These are phyloP conservation scores for Aulostomus chinensis DNA, from an alignment of 2,797 vertebrate species.

Conservation along the genomic window DNA sequence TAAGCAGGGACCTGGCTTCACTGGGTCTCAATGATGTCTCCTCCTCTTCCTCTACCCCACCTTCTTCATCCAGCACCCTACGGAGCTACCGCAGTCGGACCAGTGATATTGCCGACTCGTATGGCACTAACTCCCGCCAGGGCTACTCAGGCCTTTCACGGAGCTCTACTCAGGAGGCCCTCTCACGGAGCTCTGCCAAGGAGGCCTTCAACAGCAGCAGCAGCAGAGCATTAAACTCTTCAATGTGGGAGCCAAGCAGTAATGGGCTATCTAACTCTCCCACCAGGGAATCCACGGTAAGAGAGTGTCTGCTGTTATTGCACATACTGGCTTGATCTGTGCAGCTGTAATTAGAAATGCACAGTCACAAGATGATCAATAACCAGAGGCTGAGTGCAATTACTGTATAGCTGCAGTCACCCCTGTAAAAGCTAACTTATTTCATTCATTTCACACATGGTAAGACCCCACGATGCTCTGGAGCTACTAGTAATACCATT, in stretches of 20 bases:
- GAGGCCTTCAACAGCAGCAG: conserved; percentile 75
- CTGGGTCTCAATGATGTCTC: conserved; percentile 80
- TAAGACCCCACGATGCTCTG: conserved; percentile 10
- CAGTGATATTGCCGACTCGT: conserved; percentile 76
- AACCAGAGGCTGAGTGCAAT: conserved; percentile 4
- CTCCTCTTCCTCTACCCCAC: conserved; percentile 64
- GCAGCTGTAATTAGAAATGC: conserved; percentile 12
- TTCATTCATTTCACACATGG: conserved; percentile 3
- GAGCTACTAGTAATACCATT: conserved; percentile 11
- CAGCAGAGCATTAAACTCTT: conserved; percentile 68
- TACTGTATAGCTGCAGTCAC: conserved; percentile 3
- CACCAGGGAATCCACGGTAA: conserved; percentile 79
- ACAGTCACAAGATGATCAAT: conserved; percentile 13
- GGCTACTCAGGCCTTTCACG: conserved; percentile 67
- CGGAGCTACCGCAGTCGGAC: conserved; percentile 84
- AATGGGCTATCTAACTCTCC: conserved; percentile 61
- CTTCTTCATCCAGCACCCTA: conserved; percentile 78
- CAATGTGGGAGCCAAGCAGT: conserved; percentile 76
- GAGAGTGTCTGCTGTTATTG: conserved; percentile 30
- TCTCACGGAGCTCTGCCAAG: conserved; percentile 77
- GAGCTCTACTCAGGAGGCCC: conserved; percentile 79
- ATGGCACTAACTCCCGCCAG: conserved; percentile 61
- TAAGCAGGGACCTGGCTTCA: conserved; percentile 87
- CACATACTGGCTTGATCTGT: conserved; percentile 2
- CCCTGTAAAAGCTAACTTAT: conserved; percentile 4